A percentile compares a stretch with the other conserved stretches of the same genome.
These are phyloP conservation scores for Melanargia galathea DNA, from an alignment of 2,888 invertebrate genomes.

Conservation along the genomic window DNA sequence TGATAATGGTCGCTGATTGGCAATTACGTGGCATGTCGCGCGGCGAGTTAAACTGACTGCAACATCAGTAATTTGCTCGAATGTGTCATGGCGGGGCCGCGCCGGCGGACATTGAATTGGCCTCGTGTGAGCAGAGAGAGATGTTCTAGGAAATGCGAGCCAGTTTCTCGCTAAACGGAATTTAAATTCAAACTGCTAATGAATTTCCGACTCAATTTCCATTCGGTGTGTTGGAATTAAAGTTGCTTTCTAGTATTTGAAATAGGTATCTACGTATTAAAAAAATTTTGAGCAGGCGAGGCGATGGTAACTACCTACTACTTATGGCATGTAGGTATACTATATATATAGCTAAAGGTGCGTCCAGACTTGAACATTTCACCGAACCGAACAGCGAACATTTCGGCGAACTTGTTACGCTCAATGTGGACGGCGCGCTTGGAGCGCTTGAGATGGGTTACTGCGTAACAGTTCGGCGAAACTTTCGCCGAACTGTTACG, in stretches of 20 bases:
- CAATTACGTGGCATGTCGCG: conserved; percentile 24
- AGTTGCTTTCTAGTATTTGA: background rate
- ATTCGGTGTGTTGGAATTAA: background rate
- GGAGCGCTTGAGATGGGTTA: too few relatives aligned
- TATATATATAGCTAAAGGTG: too few relatives aligned
- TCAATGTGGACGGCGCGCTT: too few relatives aligned
- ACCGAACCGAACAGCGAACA: too few relatives aligned
- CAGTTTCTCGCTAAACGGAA: conserved; percentile 24
- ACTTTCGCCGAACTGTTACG: too few relatives aligned
- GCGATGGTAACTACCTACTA: too few relatives aligned
- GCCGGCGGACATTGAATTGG: conserved; percentile 29
- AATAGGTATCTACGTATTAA: background rate
- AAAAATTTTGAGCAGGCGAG: too few relatives aligned
- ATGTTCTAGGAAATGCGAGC: conserved; percentile 17
- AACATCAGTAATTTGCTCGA: conserved; percentile 34
- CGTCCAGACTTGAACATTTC: too few relatives aligned
- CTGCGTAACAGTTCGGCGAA: too few relatives aligned
- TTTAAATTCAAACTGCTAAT: conserved; percentile 25
- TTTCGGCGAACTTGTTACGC: too few relatives aligned
- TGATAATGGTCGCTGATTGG: conserved; percentile 21
- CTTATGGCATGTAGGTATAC: too few relatives aligned
- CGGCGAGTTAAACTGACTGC: conserved; percentile 23
- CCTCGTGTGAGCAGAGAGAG: conserved; percentile 22
- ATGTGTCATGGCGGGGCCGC: conserved; percentile 15
- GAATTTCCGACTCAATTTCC: conserved; percentile 18